Evolutionary conservation across 1,140 invertebrate genomes (phyloP), one percentile per base, ranked within the genome.

Genomic region (Cotesia chilonis): DNA sequence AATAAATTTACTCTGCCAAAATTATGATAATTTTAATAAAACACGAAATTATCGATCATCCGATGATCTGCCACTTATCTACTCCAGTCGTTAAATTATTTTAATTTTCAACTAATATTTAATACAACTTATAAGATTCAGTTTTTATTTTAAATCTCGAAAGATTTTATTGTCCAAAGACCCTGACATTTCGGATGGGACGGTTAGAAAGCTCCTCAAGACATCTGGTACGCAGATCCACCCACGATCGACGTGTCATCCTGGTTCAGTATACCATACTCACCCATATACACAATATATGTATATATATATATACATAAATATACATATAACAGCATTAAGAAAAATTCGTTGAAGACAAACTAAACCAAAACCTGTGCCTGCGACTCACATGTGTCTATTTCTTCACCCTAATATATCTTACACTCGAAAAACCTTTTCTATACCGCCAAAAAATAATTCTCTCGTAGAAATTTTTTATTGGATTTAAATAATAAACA

Each of bases 221-320:
- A 77, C 74, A 77, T 77, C 74, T 77, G 76, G 74, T 52, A 36
- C 59, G 47, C 76, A 77, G 76, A 77, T 75, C 66, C 67, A 74
- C 52, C 54, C 64, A 71, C 70, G 14, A 74, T 55, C 63, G 54
- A n/a, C 63, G 37, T 61, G 54, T 37, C 68, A 51, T 55, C 36
- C 36, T n/a, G 12, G 35, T 41, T 37, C 63, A 20, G 12, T 72
- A 67, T 71, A 65, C 17, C n/a, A 55, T 55, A 55, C 14, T 55
- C 54, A 55, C n/a, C 54, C 54, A 55, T n/a, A 14, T 6, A 14
- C 54, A 55, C 17, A 55, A 20, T 20, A 55, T 55, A 14, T 14
- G 14, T 14, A 14, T 14, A 14, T 14, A 14, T 14, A 14, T 14
- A 55, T 55, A 55, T 59, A 20, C 38, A 63, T 60, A 63, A 51